phyloP scores from a whole-genome alignment of 2,113 vertebrate species.

The Nesoenas mayeri region DNA sequence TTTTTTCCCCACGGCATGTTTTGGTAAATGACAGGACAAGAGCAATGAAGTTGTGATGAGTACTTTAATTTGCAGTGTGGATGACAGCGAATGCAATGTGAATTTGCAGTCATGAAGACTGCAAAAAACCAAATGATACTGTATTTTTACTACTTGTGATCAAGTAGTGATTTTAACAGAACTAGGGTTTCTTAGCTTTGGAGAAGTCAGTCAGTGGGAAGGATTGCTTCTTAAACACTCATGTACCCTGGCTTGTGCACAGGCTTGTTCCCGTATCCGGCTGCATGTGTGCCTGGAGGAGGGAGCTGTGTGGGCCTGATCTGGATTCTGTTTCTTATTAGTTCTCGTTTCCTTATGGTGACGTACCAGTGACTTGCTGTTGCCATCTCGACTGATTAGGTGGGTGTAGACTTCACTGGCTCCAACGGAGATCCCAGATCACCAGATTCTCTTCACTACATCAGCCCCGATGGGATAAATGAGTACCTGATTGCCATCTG shows the following conservation, averaged over 20 bases:
- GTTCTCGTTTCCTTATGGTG: neutral
- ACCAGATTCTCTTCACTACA: slow-evolving; percentile 88
- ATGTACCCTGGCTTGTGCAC: fast-evolving
- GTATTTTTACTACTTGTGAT: neutral
- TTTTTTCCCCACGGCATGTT: neutral
- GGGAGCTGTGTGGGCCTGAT: neutral
- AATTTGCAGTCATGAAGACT: neutral
- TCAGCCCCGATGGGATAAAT: slow-evolving; percentile 88
- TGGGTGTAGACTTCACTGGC: slow-evolving; percentile 94
- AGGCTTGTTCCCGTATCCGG: neutral
- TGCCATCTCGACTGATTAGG: slow-evolving; percentile 69
- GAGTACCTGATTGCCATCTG: slow-evolving; percentile 91
- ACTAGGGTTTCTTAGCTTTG: neutral
- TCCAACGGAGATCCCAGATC: slow-evolving; percentile 92
- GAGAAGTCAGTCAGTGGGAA: neutral
- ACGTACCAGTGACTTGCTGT: neutral
- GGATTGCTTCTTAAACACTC: neutral
- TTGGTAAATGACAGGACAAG: neutral
- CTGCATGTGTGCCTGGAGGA: neutral
- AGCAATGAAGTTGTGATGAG: neutral
- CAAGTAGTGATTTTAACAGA: neutral
- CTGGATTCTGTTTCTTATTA: neutral
- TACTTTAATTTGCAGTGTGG: neutral
- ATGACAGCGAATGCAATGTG: neutral
- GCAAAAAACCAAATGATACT: neutral